Base-by-base conservation (phyloP, 2,888 invertebrate species). In the Holacanthella duospinosa region DNA sequence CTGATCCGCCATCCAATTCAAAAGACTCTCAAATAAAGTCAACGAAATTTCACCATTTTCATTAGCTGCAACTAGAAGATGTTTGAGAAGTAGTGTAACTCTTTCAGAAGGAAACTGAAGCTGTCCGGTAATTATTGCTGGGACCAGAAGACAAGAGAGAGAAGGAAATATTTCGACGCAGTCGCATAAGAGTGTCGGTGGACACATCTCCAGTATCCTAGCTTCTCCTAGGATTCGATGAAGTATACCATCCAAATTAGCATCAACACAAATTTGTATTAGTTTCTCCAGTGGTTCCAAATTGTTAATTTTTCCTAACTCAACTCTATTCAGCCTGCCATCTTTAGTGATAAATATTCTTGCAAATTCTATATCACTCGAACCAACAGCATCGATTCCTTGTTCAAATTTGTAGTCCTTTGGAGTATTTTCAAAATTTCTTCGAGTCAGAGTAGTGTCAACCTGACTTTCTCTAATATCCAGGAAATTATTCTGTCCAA, bases 401-500 rank as follows among this genome's bases (percentile, higher is more conserved):
- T 24, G 3, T 9, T 12, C 16, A 21, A 58, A n/a, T 6, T 9
- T 4, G 48, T 62, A 62, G 28, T 62, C 62, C 26, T 29, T 48
- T 3, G 62, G 62, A 19, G 48, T 58, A 16, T 62, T 62, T 3
- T 48, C 44, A 19, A 36, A 24, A n/a, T 43, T 43, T 19, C 44
- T 19, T 6, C 21, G 9, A 12, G 57, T 48, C 28, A 27, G 36
- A n/a, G 43, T 62, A 6, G 62, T 62, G 1, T 57, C 48, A 1
- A 58, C 58, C 21, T 43, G 43, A 29, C 21, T 56, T 29, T 56
- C 44, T 1, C 29, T 16, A 29, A 56, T 48, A 44, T 62, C 62
- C 58, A 62, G 21, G 25, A 61, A 1, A 27, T 57, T 36, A 9
- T 36, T 6, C n/a, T 62, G 58, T 16, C 62, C 62, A 26, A 48